These are phyloP conservation scores for Bactericera cockerelli DNA, from an alignment of 1,140 invertebrate genomes.

Conservation along the genomic window DNA sequence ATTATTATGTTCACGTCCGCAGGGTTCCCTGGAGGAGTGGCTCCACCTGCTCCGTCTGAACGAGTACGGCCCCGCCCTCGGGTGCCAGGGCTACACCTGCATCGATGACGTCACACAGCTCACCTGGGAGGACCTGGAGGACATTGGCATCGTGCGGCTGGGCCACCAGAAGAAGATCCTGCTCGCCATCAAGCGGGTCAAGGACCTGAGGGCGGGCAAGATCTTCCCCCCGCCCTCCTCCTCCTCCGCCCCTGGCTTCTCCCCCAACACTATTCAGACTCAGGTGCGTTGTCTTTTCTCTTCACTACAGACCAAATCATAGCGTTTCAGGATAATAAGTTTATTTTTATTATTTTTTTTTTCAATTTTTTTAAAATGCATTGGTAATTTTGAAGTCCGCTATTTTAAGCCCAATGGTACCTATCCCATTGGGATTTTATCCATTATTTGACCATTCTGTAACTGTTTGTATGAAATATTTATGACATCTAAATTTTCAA, in stretches of 20 bases:
- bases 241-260: constrained; percentile 14
- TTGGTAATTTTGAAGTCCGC: too few species aligned
- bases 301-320: constrained; percentile 7
- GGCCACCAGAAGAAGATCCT: constrained; percentile 98
- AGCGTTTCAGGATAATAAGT: not conserved
- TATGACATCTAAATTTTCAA: too few species aligned
- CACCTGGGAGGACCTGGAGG: constrained; percentile 97
- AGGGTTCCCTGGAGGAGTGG: constrained; percentile 88
- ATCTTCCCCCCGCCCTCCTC: constrained; percentile 36
- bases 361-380: constrained; percentile 6
- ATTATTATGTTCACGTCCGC: too few species aligned
- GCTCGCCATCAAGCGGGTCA: constrained; percentile 90
- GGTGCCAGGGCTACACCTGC: constrained; percentile 82
- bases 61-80: constrained; percentile 75
- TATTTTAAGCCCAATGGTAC: too few species aligned
- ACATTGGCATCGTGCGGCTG: constrained; percentile 86
- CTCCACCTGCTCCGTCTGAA: constrained; percentile 74
- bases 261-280: constrained; percentile 17
- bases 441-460: too few species aligned
- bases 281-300: constrained; percentile 16
- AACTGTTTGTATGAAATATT: too few species aligned
- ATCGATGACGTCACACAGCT: constrained; percentile 86
- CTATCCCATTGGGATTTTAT: too few species aligned
- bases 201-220: constrained; percentile 80
- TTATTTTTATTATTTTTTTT: too few species aligned